phyloP scores from a whole-genome alignment of 2,113 vertebrate species.

The Oryzias curvinotus region DNA sequence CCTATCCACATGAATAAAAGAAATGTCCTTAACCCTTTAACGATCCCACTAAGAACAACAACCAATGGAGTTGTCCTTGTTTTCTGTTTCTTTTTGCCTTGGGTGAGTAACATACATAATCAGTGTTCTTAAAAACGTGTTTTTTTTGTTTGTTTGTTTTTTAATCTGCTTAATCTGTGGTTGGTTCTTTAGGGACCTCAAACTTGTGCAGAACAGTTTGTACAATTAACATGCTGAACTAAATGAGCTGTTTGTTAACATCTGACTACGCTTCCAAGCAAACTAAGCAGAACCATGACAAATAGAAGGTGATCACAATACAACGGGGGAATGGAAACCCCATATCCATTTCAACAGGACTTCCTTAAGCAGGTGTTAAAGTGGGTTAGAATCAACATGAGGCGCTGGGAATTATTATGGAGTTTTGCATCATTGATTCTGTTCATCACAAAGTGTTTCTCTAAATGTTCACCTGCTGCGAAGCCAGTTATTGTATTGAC shows the following conservation, averaged over 20 bases:
- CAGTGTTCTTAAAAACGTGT: too few species aligned
- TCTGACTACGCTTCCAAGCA: neutral
- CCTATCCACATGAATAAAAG: too few species aligned
- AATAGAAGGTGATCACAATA: conserved; percentile 18
- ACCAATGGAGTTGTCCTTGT: too few species aligned
- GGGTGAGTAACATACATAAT: too few species aligned
- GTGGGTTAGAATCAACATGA: conserved; percentile 4
- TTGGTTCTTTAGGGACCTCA: neutral
- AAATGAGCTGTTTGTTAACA: conserved; percentile 28
- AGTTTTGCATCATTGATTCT: conserved; percentile 4
- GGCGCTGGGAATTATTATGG: conserved; percentile 26
- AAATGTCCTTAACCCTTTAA: too few species aligned
- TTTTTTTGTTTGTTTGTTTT: too few species aligned
- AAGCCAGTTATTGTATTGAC: neutral
- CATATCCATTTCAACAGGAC: conserved; percentile 2
- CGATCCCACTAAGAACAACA: too few species aligned
- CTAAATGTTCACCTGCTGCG: conserved; percentile 2
- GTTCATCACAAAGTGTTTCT: conserved; percentile 3
- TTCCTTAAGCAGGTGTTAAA: conserved; percentile 33
- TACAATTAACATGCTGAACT: conserved; percentile 32
- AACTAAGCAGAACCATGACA: neutral
- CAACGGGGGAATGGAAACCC: conserved; percentile 14
- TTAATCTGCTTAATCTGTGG: too few species aligned
- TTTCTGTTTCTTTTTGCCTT: too few species aligned
- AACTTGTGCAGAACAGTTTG: neutral